Conservation (phyloP, 2,113 vertebrate species). For the Daphoenositta chrysoptera region DNA sequence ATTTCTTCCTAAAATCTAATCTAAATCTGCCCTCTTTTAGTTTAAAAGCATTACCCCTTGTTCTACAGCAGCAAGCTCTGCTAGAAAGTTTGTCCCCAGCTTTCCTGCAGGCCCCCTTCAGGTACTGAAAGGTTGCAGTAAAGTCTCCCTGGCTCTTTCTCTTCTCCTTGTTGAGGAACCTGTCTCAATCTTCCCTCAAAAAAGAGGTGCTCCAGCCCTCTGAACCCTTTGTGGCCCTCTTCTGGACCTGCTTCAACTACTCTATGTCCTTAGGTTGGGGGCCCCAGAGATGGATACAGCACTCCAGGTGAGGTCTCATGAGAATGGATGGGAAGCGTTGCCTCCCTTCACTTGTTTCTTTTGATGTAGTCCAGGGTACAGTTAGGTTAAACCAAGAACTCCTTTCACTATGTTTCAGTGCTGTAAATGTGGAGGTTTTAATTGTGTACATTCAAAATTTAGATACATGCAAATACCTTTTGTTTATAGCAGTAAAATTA, state of each 20-base stretch:
- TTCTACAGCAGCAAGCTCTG: neutral
- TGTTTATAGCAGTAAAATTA: neutral
- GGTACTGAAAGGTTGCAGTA: neutral
- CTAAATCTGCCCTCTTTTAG: neutral
- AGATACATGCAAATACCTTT: neutral
- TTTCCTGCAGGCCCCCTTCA: no score
- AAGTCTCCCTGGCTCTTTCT: neutral
- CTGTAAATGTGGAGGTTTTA: rapidly evolving
- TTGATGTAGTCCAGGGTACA: neutral
- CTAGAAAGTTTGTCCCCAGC: neutral
- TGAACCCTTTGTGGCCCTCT: neutral
- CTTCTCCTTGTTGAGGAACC: neutral
- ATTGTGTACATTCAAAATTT: neutral
- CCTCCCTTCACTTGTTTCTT: neutral
- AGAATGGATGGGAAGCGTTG: neutral
- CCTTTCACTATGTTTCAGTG: neutral
- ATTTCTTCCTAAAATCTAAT: neutral
- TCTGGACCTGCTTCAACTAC: no score
- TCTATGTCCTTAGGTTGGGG: no score
- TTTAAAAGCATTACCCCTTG: neutral
- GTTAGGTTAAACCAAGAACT: neutral
- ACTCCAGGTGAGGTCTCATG: neutral
- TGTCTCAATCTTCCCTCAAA: neutral
- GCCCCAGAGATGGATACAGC: neutral
- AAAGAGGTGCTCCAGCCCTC: neutral